Evolutionary conservation across 2,888 invertebrate genomes (phyloP), one percentile per base, ranked within the genome.

Genomic region (Xestoiulus laeticollis): DNA sequence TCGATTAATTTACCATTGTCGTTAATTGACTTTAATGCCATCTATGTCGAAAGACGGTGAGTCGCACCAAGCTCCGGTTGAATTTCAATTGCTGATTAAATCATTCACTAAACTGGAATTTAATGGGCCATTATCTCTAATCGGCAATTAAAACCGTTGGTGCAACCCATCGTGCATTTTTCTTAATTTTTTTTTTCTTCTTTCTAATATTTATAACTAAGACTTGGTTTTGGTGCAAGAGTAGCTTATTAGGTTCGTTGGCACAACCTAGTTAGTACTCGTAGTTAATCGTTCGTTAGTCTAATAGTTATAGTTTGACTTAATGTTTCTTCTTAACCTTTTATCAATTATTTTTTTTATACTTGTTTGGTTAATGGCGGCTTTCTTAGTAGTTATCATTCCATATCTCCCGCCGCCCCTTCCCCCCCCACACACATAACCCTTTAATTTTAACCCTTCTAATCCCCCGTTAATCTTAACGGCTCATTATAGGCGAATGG

Each of bases 201-300:
- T 68, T 68, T 68, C 12, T 68, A 68, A 0, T 26, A 26, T 10
- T 26, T 10, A n/a, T 26, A 68, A 68, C 68, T 68, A 68, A 68
- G 68, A 68, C 68, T 68, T 68, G 68, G 68, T 68, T 68, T 68
- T 26, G 68, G 68, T 68, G 68, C 68, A 68, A 26, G 26, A 10
- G 8, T 6, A n/a, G 53, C n/a, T 43, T 5, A n/a, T n/a, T 1
- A 53, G 68, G 26, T 68, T 68, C 68, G 68, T 22, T 68, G 68
- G 68, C 68, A 68, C 68, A 68, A 68, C 68, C 68, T 68, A 68
- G 68, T 68, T 68, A 68, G 68, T 22, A 68, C 22, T 16, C 19
- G n/a, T 59, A 59, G 26, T 68, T 68, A 68, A 12, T 68, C 22
- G 68, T 68, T 68, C 22, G 68, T 68, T 26, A n/a, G 12, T 68